A percentile compares a stretch with the other conserved stretches of the same genome.
These are phyloP conservation scores for Lissocephala sabroskyi DNA, from an alignment of 2,888 invertebrate genomes.

Conservation along the genomic window DNA sequence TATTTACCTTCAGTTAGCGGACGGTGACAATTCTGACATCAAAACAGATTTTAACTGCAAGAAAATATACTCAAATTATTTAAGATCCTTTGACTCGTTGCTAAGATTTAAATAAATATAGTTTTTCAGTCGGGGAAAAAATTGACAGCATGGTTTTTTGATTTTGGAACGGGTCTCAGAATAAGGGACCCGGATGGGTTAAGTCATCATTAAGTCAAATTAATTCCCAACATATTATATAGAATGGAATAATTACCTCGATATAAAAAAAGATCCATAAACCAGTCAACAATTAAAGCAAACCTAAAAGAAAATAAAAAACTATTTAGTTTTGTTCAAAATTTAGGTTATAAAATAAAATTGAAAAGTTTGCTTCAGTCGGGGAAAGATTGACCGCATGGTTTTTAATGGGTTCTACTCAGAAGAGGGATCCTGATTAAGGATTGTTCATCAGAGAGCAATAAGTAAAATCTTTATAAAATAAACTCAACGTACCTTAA, in stretches of 20 bases:
- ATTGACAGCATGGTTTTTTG: conserved; percentile 31
- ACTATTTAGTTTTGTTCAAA: no score
- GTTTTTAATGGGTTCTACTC: conserved; percentile 54
- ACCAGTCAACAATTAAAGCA: no score
- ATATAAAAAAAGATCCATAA: no score
- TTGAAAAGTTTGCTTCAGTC: conserved; percentile 1
- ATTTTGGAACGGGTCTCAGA: no score
- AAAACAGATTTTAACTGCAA: background rate
- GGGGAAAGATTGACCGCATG: conserved; percentile 37
- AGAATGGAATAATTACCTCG: no score
- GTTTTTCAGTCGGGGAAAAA: conserved; percentile 37
- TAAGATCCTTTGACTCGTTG: no score
- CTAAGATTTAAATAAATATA: no score
- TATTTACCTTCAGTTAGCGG: background rate
- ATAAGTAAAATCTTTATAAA: background rate
- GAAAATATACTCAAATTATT: background rate
- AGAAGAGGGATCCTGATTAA: conserved; percentile 56
- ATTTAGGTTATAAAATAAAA: no score
- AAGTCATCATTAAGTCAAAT: no score
- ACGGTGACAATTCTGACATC: background rate
- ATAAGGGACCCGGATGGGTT: no score
- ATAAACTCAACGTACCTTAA: conserved; percentile 11
- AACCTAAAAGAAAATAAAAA: no score
- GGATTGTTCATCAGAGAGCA: conserved; percentile 39
- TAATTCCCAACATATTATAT: no score